Conservation (phyloP, 2,113 vertebrate genomes). For the Leiothrix lutea region DNA sequence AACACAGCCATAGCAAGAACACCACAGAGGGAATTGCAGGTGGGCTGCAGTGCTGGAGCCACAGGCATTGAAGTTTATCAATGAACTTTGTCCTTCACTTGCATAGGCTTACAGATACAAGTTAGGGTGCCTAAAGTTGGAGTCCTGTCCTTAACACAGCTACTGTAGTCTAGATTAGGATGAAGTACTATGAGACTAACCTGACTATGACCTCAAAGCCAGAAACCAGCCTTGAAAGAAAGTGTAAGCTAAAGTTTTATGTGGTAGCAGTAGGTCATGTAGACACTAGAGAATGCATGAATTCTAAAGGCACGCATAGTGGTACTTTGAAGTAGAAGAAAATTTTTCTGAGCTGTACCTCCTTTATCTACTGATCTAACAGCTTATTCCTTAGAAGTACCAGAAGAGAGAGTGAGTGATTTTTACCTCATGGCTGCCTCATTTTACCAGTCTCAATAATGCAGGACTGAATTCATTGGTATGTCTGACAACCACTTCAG, state of each 20-base stretch:
- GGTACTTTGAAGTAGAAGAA: background rate
- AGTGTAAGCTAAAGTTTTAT: background rate
- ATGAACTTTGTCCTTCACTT: background rate
- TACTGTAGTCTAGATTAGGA: background rate
- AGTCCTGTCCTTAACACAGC: background rate
- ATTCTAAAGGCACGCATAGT: slow-evolving; percentile 10
- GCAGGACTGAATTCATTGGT: background rate
- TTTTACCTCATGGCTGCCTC: background rate
- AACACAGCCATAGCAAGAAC: background rate
- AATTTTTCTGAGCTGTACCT: background rate
- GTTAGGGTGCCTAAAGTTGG: background rate
- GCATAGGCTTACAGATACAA: background rate
- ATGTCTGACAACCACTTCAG: background rate
- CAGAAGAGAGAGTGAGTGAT: background rate
- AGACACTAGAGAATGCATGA: background rate
- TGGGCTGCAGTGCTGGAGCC: background rate
- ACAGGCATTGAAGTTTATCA: background rate
- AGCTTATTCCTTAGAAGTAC: background rate
- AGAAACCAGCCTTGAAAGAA: background rate
- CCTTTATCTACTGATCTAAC: background rate
- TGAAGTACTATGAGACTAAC: background rate
- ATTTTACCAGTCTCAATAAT: background rate
- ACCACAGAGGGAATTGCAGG: background rate
- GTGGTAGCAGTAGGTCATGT: background rate
- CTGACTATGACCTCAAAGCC: background rate